A percentile compares a stretch with the other conserved stretches of the same genome.
Conservation (phyloP, 53 echinoderm and acorn worm species). For the Luidia sarsii region DNA sequence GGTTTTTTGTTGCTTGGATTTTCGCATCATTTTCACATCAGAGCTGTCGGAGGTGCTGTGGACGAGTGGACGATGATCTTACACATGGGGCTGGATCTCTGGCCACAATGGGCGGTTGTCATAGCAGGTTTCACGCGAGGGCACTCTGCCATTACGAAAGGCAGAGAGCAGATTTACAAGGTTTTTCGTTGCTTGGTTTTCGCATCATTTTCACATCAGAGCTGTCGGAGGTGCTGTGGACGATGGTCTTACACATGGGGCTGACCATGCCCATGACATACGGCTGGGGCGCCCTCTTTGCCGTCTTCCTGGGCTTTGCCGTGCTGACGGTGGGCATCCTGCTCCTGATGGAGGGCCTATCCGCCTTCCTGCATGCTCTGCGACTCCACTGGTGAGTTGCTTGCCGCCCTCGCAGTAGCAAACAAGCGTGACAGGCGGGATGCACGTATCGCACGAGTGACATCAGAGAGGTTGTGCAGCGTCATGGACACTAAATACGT, state of each 20-base stretch:
- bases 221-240: conserved; percentile 92
- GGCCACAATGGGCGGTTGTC: neutral
- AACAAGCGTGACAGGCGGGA: too few relatives aligned
- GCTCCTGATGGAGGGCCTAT: conserved; percentile 93
- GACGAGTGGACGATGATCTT: conserved; percentile 96
- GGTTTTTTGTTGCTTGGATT: neutral
- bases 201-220: conserved; percentile 40
- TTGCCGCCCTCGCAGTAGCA: too few relatives aligned
- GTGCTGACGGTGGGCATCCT: conserved; percentile 79
- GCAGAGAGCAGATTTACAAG: neutral
- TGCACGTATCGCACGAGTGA: too few relatives aligned
- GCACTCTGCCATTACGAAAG: too few relatives aligned
- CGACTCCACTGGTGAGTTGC: conserved; percentile 97
- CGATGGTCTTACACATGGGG: conserved; percentile 82
- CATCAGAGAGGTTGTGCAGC: too few relatives aligned
- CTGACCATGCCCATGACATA: neutral
- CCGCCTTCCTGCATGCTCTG: conserved; percentile 95
- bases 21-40: neutral
- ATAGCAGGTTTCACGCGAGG: too few relatives aligned
- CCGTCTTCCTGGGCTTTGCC: conserved; percentile 74
- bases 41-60: conserved; percentile 94
- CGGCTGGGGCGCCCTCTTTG: conserved; percentile 41
- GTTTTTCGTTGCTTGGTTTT: neutral
- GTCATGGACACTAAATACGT: too few relatives aligned
- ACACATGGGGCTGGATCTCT: conserved; percentile 47